Conservation (phyloP, 2,888 invertebrate genomes). For the Pyrrhia umbra region DNA sequence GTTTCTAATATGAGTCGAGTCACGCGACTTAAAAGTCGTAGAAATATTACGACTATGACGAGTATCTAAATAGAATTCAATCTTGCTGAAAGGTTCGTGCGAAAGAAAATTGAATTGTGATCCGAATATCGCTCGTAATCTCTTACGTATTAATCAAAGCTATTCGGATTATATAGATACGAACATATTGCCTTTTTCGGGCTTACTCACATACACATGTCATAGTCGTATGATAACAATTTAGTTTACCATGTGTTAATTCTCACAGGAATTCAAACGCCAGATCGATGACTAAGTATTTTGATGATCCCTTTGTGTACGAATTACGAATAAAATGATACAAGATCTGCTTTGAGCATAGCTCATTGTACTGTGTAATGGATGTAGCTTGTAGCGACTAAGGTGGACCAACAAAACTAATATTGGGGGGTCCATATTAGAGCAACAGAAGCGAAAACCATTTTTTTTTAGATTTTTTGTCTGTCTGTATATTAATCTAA, state of each 20-base stretch:
- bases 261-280: neutral
- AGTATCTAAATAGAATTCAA: conserved; percentile 11
- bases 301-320: conserved; percentile 14
- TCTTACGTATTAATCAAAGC: conserved; percentile 14
- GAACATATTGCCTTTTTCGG: conserved; percentile 13
- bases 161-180: conserved; percentile 11
- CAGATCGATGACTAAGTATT: neutral
- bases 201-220: conserved; percentile 2
- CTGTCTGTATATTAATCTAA: too few species aligned
- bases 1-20: neutral
- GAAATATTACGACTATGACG: too few species aligned
- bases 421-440: too few species aligned
- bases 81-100: conserved; percentile 47
- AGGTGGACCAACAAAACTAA: too few species aligned
- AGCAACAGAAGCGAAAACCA: too few species aligned
- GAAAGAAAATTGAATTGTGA: neutral
- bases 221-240: too few species aligned
- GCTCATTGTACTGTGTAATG: conserved; percentile 4
- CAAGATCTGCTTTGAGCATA: conserved; percentile 3
- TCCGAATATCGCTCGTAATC: conserved; percentile 12
- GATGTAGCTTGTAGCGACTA: too few species aligned
- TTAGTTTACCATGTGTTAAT: neutral
- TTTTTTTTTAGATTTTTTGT: too few species aligned
- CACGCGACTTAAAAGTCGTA: neutral
- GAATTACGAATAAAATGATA: conserved; percentile 7